Evolutionary conservation across 2,113 vertebrate genomes (phyloP).

Genomic region (Psettodes erumei): DNA sequence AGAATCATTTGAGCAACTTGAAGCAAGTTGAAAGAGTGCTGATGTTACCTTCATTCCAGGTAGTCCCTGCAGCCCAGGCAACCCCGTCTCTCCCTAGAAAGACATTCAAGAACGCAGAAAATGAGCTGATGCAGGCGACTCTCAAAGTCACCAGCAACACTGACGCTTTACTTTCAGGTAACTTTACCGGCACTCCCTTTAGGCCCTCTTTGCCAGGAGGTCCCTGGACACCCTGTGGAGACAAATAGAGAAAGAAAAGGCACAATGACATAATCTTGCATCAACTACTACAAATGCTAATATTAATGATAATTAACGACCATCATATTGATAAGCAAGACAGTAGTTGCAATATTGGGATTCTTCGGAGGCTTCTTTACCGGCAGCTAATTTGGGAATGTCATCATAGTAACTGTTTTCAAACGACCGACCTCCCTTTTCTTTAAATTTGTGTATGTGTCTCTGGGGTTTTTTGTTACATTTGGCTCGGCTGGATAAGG

Average conservation of each 20-base stretch:
- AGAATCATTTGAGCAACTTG: not conserved
- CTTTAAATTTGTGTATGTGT: too few relatives aligned
- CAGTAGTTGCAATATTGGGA: too few relatives aligned
- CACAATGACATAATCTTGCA: not conserved
- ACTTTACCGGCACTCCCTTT: conserved; percentile 60
- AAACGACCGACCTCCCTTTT: too few relatives aligned
- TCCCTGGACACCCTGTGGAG: conserved; percentile 54
- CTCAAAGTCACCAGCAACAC: not conserved
- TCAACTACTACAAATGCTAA: too few relatives aligned
- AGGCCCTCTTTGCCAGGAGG: conserved; percentile 50
- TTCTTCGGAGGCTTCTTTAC: too few relatives aligned
- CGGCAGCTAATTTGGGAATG: too few relatives aligned
- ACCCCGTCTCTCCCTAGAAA: conserved; percentile 62
- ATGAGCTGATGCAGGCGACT: not conserved
- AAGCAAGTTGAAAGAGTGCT: not conserved
- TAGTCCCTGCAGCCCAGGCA: conserved; percentile 58
- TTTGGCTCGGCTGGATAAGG: too few relatives aligned
- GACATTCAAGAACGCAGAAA: not conserved
- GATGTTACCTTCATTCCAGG: conserved; percentile 56
- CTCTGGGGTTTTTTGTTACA: too few relatives aligned
- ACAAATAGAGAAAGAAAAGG: not conserved
- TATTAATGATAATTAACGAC: too few relatives aligned
- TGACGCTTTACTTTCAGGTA: not conserved
- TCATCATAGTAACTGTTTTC: too few relatives aligned
- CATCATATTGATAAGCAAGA: too few relatives aligned